These are phyloP conservation scores for Amyelois transitella DNA, from an alignment of 1,140 invertebrate genomes.

Conservation along the genomic window DNA sequence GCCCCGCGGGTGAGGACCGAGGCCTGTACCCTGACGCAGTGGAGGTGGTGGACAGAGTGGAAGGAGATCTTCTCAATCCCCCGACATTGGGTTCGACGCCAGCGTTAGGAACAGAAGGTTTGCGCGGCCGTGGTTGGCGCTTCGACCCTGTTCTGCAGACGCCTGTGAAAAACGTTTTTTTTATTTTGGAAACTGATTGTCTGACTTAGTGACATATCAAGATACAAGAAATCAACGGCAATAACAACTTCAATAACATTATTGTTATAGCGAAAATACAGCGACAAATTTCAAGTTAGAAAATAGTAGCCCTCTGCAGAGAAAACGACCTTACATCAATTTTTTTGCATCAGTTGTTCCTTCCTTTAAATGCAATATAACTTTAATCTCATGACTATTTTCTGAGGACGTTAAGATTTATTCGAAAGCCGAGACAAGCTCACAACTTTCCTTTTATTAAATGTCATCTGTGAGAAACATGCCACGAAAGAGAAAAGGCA, in stretches of 20 bases:
- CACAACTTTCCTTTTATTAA: not conserved
- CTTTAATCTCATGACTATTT: not conserved
- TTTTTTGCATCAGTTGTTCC: too few relatives aligned
- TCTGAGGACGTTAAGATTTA: not conserved
- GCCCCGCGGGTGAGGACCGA: slow-evolving; percentile 81
- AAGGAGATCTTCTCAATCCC: slow-evolving; percentile 59
- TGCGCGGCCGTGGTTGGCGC: slow-evolving; percentile 67
- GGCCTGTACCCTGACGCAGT: slow-evolving; percentile 77
- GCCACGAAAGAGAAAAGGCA: not conserved
- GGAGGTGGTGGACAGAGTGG: slow-evolving; percentile 74
- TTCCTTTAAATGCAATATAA: too few relatives aligned
- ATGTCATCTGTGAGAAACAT: not conserved
- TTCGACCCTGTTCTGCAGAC: slow-evolving; percentile 75
- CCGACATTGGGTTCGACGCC: slow-evolving; percentile 18
- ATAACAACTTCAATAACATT: too few relatives aligned
- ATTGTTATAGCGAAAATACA: too few relatives aligned
- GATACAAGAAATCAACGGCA: too few relatives aligned
- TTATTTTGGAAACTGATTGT: not conserved
- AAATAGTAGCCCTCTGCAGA: too few relatives aligned
- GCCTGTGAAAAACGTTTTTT: slow-evolving; percentile 46
- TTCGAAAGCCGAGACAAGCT: not conserved
- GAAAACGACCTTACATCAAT: too few relatives aligned
- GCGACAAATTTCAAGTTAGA: too few relatives aligned
- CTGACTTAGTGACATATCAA: too few relatives aligned
- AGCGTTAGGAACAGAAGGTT: slow-evolving; percentile 41